phyloP scores from a whole-genome alignment of 2,888 invertebrate genomes.

The Mythimna pallens region DNA sequence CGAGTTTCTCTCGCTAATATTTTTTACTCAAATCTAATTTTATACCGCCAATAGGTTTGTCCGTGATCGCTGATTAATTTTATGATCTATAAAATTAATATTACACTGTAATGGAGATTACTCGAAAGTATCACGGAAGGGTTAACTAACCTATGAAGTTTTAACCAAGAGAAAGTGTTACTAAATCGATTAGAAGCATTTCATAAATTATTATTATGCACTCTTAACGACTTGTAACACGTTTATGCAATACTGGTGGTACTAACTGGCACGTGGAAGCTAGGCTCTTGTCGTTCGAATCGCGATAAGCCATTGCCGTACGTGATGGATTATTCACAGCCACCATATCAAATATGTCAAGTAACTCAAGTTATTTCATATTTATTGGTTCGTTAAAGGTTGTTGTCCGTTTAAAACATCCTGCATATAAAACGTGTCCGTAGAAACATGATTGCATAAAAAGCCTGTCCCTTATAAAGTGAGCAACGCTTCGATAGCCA shows the following conservation, averaged over 20 bases:
- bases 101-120: slow-evolving; percentile 16
- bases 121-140: slow-evolving; percentile 58
- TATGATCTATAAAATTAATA: slow-evolving; percentile 58
- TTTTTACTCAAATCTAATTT: slow-evolving; percentile 67
- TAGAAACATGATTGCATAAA: slow-evolving; percentile 54
- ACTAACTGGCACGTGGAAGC: slow-evolving; percentile 79
- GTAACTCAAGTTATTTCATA: slow-evolving; percentile 35
- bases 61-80: slow-evolving; percentile 42
- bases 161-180: slow-evolving; percentile 68
- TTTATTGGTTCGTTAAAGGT: slow-evolving; percentile 53
- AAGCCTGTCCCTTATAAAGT: slow-evolving; percentile 56
- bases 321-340: slow-evolving; percentile 79
- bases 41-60: slow-evolving; percentile 42
- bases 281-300: slow-evolving; percentile 69
- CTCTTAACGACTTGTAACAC: slow-evolving; percentile 65
- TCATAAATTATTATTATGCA: slow-evolving; percentile 68
- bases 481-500: slow-evolving; percentile 63
- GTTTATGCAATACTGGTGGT: slow-evolving; percentile 73
- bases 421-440: slow-evolving; percentile 52
- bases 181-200: slow-evolving; percentile 65
- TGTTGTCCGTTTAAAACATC: slow-evolving; percentile 48
- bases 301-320: slow-evolving; percentile 79
- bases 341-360: slow-evolving; percentile 53
- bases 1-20: slow-evolving; percentile 73
- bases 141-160: slow-evolving; percentile 55